phyloP scores from a whole-genome alignment of 2,888 invertebrate genomes.

The Anthoptus insignis region DNA sequence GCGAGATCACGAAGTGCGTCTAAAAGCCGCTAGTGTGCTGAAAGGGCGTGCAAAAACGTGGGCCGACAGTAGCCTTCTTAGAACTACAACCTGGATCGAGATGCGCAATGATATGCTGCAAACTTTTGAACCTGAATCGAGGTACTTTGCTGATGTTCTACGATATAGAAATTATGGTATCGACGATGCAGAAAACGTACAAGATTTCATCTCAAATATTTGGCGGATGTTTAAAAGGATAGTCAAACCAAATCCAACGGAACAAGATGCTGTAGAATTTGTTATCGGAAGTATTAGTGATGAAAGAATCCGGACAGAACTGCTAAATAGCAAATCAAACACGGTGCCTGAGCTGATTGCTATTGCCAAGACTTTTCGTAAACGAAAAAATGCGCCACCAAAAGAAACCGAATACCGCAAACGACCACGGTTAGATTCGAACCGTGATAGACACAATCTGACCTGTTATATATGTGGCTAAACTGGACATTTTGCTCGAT shows the following conservation, averaged over 20 bases:
- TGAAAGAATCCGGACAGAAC: conserved; percentile 1
- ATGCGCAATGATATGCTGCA: conserved; percentile 9
- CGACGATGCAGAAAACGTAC: too few species aligned
- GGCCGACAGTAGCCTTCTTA: conserved; percentile 2
- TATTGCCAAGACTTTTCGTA: conserved; percentile 1
- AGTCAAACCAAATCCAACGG: conserved; percentile 34
- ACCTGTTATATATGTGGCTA: too few species aligned
- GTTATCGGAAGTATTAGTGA: conserved; percentile 3
- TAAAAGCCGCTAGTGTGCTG: conserved; percentile 28
- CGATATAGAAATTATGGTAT: conserved; percentile 18
- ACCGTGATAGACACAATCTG: too few species aligned
- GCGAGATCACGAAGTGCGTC: conserved; percentile 33
- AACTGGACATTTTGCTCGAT: too few species aligned
- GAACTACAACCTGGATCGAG: conserved; percentile 38
- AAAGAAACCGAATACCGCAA: background rate
- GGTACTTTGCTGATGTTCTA: conserved; percentile 38
- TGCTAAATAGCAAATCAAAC: conserved; percentile 2
- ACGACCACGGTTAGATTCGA: background rate
- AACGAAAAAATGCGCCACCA: background rate
- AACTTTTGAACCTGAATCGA: conserved; percentile 40
- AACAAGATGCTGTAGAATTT: conserved; percentile 13
- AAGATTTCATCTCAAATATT: conserved; percentile 26
- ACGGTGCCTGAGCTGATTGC: conserved; percentile 1
- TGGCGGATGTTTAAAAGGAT: conserved; percentile 39
- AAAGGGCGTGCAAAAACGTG: too few species aligned